phyloP scores from a whole-genome alignment of 2,113 vertebrate species.

The Lota lota region DNA sequence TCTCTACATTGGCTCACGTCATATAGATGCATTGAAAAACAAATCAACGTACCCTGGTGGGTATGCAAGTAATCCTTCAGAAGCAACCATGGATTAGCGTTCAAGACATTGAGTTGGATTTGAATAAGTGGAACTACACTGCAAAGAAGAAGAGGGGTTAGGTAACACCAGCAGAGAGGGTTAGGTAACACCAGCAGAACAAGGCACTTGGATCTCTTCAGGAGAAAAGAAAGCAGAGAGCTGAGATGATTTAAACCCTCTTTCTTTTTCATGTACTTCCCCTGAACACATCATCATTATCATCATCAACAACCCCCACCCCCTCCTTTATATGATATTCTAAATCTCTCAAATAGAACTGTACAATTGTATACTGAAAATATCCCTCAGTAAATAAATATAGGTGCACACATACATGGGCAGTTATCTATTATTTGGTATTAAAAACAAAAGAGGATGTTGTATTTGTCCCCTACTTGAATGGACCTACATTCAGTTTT shows the following conservation, averaged over 20 bases:
- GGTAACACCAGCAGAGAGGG: conserved; percentile 31
- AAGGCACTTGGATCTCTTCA: conserved; percentile 66
- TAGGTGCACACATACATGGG: conserved; percentile 59
- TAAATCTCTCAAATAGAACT: conserved; percentile 75
- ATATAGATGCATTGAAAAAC: too few relatives aligned
- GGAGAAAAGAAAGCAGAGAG: conserved; percentile 51
- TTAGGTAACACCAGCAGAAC: conserved; percentile 39
- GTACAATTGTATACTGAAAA: conserved; percentile 72
- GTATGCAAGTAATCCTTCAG: too few relatives aligned
- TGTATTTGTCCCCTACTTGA: conserved; percentile 30
- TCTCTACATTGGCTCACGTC: too few relatives aligned
- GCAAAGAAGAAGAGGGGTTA: too few relatives aligned
- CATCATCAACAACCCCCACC: background rate
- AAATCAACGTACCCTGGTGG: too few relatives aligned
- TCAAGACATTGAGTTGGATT: too few relatives aligned
- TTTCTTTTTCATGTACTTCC: conserved; percentile 36
- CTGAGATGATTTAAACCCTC: conserved; percentile 27
- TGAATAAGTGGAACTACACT: too few relatives aligned
- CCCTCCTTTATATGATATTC: conserved; percentile 48
- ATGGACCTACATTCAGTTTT: conserved; percentile 65
- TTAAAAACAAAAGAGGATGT: conserved; percentile 29
- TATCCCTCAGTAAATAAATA: conserved; percentile 74
- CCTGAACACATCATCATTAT: conserved; percentile 36
- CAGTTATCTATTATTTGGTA: conserved; percentile 46
- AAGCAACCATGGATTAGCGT: too few relatives aligned